Conservation (phyloP, 2,113 vertebrate species). For the Octodon degus region DNA sequence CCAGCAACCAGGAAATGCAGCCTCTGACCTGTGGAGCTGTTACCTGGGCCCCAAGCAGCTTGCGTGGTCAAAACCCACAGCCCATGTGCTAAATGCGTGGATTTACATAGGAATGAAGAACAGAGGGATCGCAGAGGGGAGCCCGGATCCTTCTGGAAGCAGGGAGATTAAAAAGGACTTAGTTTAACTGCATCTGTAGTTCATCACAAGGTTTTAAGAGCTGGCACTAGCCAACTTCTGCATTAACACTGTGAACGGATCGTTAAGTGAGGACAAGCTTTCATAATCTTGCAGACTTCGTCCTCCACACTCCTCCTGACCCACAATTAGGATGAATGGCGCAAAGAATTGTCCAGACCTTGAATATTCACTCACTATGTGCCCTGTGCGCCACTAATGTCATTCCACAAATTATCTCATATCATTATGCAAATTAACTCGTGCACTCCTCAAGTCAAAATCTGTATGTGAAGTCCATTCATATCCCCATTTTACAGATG, state of each 20-base stretch:
- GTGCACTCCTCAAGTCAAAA: background rate
- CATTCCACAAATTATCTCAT: background rate
- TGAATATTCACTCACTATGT: background rate
- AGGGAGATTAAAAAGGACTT: background rate
- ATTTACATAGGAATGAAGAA: background rate
- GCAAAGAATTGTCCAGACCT: background rate
- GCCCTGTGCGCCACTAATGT: no score
- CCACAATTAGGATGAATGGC: background rate
- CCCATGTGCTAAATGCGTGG: background rate
- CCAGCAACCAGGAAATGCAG: background rate
- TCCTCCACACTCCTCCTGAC: background rate
- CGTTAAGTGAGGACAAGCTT: background rate
- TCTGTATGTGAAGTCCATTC: background rate
- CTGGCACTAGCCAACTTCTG: background rate
- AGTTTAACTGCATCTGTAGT: background rate
- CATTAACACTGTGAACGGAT: constrained; percentile 12
- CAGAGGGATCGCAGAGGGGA: background rate
- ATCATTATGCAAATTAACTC: background rate
- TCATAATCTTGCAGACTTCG: constrained; percentile 8
- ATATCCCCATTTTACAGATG: constrained; percentile 1
- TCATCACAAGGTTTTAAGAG: background rate
- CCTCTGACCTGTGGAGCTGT: background rate
- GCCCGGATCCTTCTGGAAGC: background rate
- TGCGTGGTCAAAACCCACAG: background rate
- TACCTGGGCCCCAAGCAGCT: background rate